Conservation (phyloP, 1,140 invertebrate species). For the Apis laboriosa region DNA sequence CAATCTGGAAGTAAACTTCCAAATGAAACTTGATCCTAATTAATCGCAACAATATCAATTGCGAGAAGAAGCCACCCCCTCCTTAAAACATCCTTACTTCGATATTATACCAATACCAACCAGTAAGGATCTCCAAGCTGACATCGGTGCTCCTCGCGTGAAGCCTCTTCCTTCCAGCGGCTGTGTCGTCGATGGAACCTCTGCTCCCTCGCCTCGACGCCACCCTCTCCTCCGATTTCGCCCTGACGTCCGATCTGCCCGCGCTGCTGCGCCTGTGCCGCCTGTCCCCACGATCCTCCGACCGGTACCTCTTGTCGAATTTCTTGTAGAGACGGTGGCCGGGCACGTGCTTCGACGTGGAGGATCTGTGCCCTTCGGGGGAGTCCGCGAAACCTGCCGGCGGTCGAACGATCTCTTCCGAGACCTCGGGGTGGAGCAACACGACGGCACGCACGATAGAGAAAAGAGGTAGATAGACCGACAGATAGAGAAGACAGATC, state of each 20-base stretch:
- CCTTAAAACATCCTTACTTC: too few species aligned
- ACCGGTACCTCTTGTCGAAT: slow-evolving; percentile 89
- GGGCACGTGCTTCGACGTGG: slow-evolving; percentile 74
- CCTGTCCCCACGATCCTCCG: slow-evolving; percentile 87
- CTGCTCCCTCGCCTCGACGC: slow-evolving; percentile 70
- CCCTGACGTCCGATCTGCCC: slow-evolving; percentile 86
- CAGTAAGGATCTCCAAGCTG: slow-evolving; percentile 87
- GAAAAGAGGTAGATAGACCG: slow-evolving; percentile 57
- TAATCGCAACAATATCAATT: too few species aligned
- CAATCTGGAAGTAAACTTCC: too few species aligned
- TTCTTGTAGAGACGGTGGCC: slow-evolving; percentile 88
- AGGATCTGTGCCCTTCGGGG: slow-evolving; percentile 82
- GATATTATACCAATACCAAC: slow-evolving; percentile 54
- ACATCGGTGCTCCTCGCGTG: slow-evolving; percentile 87
- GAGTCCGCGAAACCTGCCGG: slow-evolving; percentile 93
- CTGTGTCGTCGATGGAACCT: slow-evolving; percentile 83
- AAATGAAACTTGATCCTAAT: too few species aligned
- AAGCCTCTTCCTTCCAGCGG: slow-evolving; percentile 82
- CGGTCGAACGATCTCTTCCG: slow-evolving; percentile 90
- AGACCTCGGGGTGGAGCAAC: slow-evolving; percentile 76
- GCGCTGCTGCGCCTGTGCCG: slow-evolving; percentile 85
- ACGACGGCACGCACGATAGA: slow-evolving; percentile 63
- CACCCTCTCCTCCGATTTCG: slow-evolving; percentile 90
- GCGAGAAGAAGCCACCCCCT: too few species aligned
- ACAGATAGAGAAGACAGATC: slow-evolving; percentile 39